Conservation (phyloP, 2,113 vertebrate genomes). For the Cyprinodon brontotheroides region DNA sequence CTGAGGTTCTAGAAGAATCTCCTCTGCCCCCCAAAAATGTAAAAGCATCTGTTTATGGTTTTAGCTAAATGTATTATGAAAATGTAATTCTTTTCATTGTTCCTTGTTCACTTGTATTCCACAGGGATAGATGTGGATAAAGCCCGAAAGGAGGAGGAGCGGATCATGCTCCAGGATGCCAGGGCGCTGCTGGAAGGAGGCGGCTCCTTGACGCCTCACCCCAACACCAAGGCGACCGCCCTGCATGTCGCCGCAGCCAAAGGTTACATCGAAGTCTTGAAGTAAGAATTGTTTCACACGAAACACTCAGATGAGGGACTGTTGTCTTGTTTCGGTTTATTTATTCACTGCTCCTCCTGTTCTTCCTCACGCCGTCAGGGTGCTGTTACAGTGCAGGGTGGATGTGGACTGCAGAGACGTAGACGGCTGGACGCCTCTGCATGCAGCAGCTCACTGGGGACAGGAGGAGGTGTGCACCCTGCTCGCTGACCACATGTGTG, state of each 20-base stretch:
- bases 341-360: constrained; percentile 10
- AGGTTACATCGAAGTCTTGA: constrained; percentile 84
- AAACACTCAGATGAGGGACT: neutral
- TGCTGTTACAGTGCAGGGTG: constrained; percentile 76
- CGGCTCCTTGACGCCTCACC: constrained; percentile 75
- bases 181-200: constrained; percentile 70
- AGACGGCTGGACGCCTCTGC: constrained; percentile 81
- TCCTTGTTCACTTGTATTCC: neutral
- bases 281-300: constrained; percentile 69
- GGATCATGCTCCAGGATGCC: constrained; percentile 81
- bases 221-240: constrained; percentile 82
- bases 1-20: neutral
- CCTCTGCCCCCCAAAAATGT: neutral
- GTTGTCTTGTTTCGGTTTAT: constrained; percentile 21
- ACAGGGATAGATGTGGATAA: constrained; percentile 80
- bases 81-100: neutral
- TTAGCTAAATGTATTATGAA: neutral
- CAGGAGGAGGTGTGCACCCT: constrained; percentile 81
- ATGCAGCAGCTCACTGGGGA: constrained; percentile 83
- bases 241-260: constrained; percentile 83
- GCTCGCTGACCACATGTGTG: constrained; percentile 79
- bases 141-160: constrained; percentile 80
- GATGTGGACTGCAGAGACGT: constrained; percentile 77
- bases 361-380: constrained; percentile 55
- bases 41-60: neutral